Evolutionary conservation across 1,140 invertebrate genomes (phyloP).

Genomic region (Bombus soroeensis): DNA sequence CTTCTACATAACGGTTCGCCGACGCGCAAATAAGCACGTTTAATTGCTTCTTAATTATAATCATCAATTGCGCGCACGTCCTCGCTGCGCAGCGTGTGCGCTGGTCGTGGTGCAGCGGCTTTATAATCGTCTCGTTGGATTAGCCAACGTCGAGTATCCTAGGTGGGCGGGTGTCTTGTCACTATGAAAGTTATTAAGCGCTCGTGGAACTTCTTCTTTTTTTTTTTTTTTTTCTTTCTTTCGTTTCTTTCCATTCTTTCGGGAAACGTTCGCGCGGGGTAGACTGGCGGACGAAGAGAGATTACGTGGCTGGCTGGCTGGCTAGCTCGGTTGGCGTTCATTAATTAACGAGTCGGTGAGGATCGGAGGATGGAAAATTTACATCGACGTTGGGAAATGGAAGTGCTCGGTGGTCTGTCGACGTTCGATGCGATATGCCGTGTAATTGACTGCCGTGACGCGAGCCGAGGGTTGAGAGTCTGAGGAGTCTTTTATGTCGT

Average conservation of each 20-base stretch:
- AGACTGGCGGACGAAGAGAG: conserved; percentile 20
- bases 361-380: conserved; percentile 13
- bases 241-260: background rate
- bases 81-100: background rate
- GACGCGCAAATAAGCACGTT: conserved; percentile 56
- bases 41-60: conserved; percentile 60
- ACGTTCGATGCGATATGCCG: conserved; percentile 5
- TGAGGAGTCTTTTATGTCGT: background rate
- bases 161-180: conserved; percentile 49
- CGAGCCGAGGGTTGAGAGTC: background rate
- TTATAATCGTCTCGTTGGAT: conserved; percentile 42
- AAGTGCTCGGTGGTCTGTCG: conserved; percentile 17
- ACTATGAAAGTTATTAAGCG: conserved; percentile 40
- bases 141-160: conserved; percentile 22
- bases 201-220: background rate
- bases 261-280: background rate
- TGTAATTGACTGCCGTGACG: conserved; percentile 10
- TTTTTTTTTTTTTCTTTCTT: background rate
- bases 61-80: conserved; percentile 46
- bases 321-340: background rate
- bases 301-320: conserved; percentile 6
- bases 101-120: background rate
- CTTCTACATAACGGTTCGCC: conserved; percentile 42
- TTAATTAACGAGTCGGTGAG: conserved; percentile 35
- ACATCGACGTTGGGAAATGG: conserved; percentile 29